Conservation (phyloP, 2,797 vertebrate genomes). For the Acropternis orthonyx region DNA sequence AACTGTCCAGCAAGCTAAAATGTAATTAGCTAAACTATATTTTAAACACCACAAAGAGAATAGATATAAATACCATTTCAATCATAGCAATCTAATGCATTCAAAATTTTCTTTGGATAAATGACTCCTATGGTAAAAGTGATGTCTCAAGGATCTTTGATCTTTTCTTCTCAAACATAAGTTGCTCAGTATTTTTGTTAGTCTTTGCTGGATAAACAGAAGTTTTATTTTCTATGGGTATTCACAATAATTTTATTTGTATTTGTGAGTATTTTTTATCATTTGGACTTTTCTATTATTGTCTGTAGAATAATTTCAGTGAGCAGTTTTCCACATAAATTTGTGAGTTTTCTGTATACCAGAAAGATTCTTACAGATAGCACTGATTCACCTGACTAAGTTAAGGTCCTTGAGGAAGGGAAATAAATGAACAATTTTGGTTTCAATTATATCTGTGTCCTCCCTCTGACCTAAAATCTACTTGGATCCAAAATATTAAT, state of each 20-base stretch:
- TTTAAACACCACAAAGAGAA: neutral
- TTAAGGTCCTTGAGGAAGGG: neutral
- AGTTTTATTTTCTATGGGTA: neutral
- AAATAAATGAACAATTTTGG: neutral
- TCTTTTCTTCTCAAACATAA: neutral
- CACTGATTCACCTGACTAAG: neutral
- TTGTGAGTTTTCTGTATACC: neutral
- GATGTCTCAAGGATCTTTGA: neutral
- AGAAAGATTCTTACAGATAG: neutral
- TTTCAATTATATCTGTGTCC: neutral
- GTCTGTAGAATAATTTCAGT: neutral
- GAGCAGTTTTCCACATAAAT: neutral
- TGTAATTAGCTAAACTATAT: constrained; percentile 24
- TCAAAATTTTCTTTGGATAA: neutral
- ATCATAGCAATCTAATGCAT: neutral
- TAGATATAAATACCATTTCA: neutral
- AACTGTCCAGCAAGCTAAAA: constrained; percentile 38
- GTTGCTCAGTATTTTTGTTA: neutral
- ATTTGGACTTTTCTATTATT: neutral
- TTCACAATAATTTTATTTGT: neutral
- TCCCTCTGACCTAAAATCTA: neutral
- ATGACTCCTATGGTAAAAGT: neutral
- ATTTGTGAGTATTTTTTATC: neutral
- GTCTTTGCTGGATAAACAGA: neutral
- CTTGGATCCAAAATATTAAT: neutral